Conservation (phyloP, 2,888 invertebrate genomes). For the Empis livida region DNA sequence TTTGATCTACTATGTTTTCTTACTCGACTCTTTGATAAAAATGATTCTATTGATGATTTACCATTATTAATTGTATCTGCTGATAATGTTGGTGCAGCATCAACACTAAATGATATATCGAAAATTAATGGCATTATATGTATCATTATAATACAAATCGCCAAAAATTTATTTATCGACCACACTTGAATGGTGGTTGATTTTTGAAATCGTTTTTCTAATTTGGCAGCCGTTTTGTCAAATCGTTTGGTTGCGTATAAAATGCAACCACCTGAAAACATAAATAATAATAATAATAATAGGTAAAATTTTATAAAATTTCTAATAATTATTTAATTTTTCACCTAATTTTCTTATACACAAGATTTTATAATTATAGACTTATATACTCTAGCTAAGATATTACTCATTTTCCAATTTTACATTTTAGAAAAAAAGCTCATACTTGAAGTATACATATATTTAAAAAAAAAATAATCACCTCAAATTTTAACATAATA, state of each 20-base stretch:
- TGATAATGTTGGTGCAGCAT: slow-evolving; percentile 4
- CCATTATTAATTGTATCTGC: slow-evolving; percentile 3
- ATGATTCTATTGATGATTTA: neutral
- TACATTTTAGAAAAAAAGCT: no score
- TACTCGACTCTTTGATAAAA: neutral
- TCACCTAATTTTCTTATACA: no score
- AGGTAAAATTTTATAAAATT: no score
- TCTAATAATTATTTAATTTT: no score
- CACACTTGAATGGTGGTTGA: slow-evolving; percentile 12
- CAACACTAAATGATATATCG: neutral
- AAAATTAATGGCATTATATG: slow-evolving; percentile 6
- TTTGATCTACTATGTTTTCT: neutral
- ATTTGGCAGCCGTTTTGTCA: slow-evolving; percentile 12
- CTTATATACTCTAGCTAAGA: no score
- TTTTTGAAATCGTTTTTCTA: neutral
- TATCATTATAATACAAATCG: slow-evolving; percentile 10
- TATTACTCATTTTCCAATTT: no score
- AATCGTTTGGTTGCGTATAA: slow-evolving; percentile 12
- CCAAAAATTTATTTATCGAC: slow-evolving; percentile 10
- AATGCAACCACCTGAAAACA: slow-evolving; percentile 16
- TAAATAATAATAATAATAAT: slow-evolving; percentile 4
- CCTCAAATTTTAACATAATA: no score
- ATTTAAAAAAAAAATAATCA: no score
- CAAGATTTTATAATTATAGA: no score
- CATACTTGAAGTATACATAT: no score